These are phyloP conservation scores for Saxidomus purpurata DNA, from an alignment of 1,140 invertebrate species.

Conservation along the genomic window DNA sequence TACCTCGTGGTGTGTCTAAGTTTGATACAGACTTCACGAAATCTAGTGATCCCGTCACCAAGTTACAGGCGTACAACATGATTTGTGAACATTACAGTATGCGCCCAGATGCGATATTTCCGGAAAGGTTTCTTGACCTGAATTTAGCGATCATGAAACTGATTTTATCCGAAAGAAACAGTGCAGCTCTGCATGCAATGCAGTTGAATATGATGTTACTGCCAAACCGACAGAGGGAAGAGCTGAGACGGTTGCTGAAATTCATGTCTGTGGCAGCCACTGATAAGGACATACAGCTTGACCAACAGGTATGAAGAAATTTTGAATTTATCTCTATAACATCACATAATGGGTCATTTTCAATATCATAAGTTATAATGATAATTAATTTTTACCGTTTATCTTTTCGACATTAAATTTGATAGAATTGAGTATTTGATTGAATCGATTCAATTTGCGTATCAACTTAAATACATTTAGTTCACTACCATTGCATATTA, in stretches of 20 bases:
- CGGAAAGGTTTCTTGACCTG: conserved; percentile 79
- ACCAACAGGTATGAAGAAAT: conserved; percentile 68
- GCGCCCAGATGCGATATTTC: conserved; percentile 72
- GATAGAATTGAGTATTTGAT: too few species aligned
- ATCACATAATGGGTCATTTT: too few species aligned
- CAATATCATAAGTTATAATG: too few species aligned
- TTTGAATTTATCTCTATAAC: too few species aligned
- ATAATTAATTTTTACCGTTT: too few species aligned
- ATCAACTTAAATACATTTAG: too few species aligned
- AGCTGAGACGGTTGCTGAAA: conserved; percentile 84
- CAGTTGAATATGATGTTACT: conserved; percentile 84
- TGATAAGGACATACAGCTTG: conserved; percentile 75
- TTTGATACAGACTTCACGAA: conserved; percentile 65
- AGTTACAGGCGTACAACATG: conserved; percentile 68
- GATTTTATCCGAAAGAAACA: conserved; percentile 72
- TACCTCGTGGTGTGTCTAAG: conserved; percentile 74
- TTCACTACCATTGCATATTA: too few species aligned
- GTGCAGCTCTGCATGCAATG: conserved; percentile 76
- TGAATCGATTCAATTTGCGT: too few species aligned
- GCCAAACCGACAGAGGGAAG: conserved; percentile 79
- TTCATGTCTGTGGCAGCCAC: conserved; percentile 82
- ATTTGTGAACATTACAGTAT: conserved; percentile 76
- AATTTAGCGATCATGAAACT: conserved; percentile 80
- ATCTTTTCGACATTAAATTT: too few species aligned
- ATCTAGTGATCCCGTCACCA: conserved; percentile 42